Evolutionary conservation across 2,888 invertebrate species (phyloP).

Genomic region (Megastigmus dorsalis): DNA sequence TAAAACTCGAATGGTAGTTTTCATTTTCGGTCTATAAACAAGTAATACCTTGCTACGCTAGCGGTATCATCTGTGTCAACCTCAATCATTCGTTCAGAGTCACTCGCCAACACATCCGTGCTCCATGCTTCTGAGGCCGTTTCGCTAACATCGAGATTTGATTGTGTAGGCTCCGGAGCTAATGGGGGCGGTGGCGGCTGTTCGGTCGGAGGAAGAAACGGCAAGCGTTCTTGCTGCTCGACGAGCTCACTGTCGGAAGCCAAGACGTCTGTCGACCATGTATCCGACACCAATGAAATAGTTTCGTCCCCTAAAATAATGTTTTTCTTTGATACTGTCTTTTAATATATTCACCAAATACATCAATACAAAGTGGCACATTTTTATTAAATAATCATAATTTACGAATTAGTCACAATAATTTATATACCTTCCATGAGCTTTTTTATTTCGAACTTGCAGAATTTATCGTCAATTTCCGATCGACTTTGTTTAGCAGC

Average conservation of each 20-base stretch:
- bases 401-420: no score
- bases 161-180: constrained; percentile 71
- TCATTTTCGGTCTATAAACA: no score
- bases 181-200: constrained; percentile 71
- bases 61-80: constrained; percentile 83
- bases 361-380: background rate
- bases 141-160: constrained; percentile 86
- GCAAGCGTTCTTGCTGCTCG: constrained; percentile 82
- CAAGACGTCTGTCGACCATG: constrained; percentile 98
- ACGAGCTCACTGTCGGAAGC: constrained; percentile 97
- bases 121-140: constrained; percentile 99
- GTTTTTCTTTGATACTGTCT: background rate
- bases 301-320: constrained; percentile 87
- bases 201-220: constrained; percentile 62
- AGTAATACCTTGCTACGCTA: constrained; percentile 77
- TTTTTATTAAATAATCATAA: background rate
- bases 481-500: constrained; percentile 84
- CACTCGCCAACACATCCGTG: constrained; percentile 95
- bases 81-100: constrained; percentile 93
- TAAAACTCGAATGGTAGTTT: no score
- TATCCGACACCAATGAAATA: constrained; percentile 96
- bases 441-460: constrained; percentile 95
- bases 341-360: background rate
- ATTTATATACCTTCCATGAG: constrained; percentile 75
- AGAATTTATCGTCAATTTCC: constrained; percentile 98